These are phyloP conservation scores for Caenorhabditis angaria DNA, from an alignment of 2,888 invertebrate species.

Conservation along the genomic window DNA sequence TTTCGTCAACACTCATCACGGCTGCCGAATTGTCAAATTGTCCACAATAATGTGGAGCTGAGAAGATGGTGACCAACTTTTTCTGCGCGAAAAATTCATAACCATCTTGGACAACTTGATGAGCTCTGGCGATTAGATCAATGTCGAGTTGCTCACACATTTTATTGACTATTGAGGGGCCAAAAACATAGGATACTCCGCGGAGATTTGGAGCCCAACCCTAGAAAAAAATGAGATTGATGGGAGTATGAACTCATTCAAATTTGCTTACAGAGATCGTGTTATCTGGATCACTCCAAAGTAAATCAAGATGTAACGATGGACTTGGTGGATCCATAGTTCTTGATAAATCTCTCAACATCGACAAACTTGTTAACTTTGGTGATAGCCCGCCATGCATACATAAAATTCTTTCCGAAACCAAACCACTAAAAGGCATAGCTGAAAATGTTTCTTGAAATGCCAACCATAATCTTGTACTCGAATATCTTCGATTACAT, in stretches of 20 bases:
- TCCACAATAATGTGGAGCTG: conserved; percentile 60
- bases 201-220: conserved; percentile 67
- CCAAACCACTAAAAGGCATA: conserved; percentile 59
- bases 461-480: conserved; percentile 52
- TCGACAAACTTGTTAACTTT: conserved; percentile 52
- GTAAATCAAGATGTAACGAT: conserved; percentile 73
- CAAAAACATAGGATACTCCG: conserved; percentile 77
- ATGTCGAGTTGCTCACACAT: conserved; percentile 49
- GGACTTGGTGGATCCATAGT: conserved; percentile 69
- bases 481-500: conserved; percentile 54
- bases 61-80: conserved; percentile 60
- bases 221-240: conserved; percentile 8
- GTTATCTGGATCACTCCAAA: conserved; percentile 72
- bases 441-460: conserved; percentile 59
- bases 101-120: conserved; percentile 76
- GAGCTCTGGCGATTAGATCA: conserved; percentile 64
- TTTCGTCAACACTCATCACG: conserved; percentile 64
- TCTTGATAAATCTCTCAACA: conserved; percentile 42
- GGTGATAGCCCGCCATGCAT: conserved; percentile 58
- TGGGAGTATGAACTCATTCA: background rate
- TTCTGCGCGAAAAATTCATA: conserved; percentile 76
- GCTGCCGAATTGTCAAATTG: conserved; percentile 66
- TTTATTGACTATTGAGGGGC: conserved; percentile 75
- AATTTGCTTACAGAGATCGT: conserved; percentile 9
- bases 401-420: conserved; percentile 50